phyloP scores from a whole-genome alignment of 2,888 invertebrate species.

The Pecten maximus region DNA sequence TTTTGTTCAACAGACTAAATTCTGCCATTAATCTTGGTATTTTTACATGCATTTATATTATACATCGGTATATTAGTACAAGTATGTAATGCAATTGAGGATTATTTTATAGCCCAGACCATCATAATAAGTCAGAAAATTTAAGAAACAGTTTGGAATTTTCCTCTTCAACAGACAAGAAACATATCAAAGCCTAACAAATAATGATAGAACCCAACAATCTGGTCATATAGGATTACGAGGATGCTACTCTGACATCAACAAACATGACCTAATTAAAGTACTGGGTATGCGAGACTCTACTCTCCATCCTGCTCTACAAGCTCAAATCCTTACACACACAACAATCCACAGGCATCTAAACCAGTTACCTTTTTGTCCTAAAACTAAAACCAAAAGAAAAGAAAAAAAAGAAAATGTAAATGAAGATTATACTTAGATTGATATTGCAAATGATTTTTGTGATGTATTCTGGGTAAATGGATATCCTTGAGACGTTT shows the following conservation, averaged over 20 bases:
- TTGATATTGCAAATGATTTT: too few species aligned
- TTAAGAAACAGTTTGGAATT: background rate
- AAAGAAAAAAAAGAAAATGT: background rate
- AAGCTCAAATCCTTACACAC: background rate
- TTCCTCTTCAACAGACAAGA: background rate
- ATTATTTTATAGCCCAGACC: background rate
- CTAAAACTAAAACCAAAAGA: background rate
- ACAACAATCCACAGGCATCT: background rate
- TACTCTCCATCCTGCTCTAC: background rate
- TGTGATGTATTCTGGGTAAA: too few species aligned
- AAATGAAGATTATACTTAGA: background rate
- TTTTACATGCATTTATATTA: too few species aligned
- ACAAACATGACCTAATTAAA: background rate
- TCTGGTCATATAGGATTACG: background rate
- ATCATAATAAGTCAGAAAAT: background rate
- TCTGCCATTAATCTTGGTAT: too few species aligned
- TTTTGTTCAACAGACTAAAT: too few species aligned
- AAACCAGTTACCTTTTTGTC: constrained; percentile 12
- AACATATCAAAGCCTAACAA: background rate
- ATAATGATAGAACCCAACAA: background rate
- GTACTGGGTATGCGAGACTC: constrained; percentile 3
- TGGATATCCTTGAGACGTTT: too few species aligned
- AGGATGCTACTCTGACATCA: background rate
- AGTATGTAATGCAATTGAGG: too few species aligned
- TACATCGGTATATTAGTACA: too few species aligned